These are phyloP conservation scores for Drosophila maculinotata DNA, from an alignment of 2,888 invertebrate genomes.

Conservation along the genomic window DNA sequence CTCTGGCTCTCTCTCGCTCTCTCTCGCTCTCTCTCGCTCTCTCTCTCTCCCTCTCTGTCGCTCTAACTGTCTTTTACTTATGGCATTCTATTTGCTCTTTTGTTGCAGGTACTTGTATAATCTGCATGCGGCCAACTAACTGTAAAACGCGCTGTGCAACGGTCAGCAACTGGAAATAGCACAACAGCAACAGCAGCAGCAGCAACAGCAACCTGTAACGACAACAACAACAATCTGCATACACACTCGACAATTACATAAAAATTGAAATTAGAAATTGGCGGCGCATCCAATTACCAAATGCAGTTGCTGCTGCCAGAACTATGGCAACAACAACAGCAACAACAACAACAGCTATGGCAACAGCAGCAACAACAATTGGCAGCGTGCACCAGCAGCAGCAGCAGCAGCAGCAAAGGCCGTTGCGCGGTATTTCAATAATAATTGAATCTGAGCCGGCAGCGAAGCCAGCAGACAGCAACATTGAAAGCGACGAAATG, in stretches of 20 bases:
- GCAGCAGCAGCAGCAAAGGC: constrained; percentile 54
- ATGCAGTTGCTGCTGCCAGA: constrained; percentile 61
- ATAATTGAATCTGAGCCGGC: constrained; percentile 67
- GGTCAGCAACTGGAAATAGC: constrained; percentile 58
- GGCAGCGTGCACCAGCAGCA: constrained; percentile 35
- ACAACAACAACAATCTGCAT: constrained; percentile 30
- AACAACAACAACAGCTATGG: constrained; percentile 20
- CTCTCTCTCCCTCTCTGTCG: constrained; percentile 20
- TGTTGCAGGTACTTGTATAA: constrained; percentile 52
- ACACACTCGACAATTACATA: constrained; percentile 45
- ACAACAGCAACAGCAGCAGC: constrained; percentile 22
- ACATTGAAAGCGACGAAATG: constrained; percentile 59
- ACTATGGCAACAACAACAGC: constrained; percentile 58
- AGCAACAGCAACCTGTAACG: constrained; percentile 40
- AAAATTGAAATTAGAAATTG: constrained; percentile 58
- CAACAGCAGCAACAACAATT: constrained; percentile 28
- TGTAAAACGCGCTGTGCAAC: constrained; percentile 62
- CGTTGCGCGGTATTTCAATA: constrained; percentile 75
- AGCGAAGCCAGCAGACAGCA: constrained; percentile 38
- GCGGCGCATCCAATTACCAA: constrained; percentile 56
- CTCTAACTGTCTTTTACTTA: constrained; percentile 7
- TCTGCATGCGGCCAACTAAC: constrained; percentile 70
- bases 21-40: neutral
- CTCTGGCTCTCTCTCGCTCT: neutral
- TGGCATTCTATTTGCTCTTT: constrained; percentile 26